Evolutionary conservation across 2,888 invertebrate genomes (phyloP).

Genomic region (Mycalesis mineus): DNA sequence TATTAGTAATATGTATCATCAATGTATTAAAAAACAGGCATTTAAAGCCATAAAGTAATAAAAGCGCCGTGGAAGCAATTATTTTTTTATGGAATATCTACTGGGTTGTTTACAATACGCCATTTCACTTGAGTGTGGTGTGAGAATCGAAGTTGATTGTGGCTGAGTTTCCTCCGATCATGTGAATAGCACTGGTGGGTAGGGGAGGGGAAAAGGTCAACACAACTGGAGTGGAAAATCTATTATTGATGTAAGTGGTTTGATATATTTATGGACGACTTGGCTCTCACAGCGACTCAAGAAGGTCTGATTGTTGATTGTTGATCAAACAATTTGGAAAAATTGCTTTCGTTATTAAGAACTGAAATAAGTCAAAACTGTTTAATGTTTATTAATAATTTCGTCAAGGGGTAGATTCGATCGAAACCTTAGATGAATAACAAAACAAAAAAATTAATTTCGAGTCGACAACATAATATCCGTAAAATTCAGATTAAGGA

Average conservation of each 20-base stretch:
- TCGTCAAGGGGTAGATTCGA: too few species aligned
- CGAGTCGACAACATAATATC: too few species aligned
- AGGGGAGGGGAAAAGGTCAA: slow-evolving; percentile 5
- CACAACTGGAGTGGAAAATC: slow-evolving; percentile 6
- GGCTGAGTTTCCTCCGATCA: slow-evolving; percentile 9
- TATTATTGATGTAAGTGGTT: slow-evolving; percentile 5
- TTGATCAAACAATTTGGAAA: not conserved
- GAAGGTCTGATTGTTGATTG: not conserved
- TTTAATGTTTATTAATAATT: too few species aligned
- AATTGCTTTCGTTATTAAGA: too few species aligned
- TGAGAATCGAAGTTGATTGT: slow-evolving; percentile 10
- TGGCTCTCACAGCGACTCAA: not conserved
- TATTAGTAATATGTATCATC: too few species aligned
- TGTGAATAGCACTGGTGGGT: slow-evolving; percentile 12
- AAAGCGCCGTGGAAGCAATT: not conserved
- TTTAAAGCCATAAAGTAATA: too few species aligned
- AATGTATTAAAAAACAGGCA: too few species aligned
- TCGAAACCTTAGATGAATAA: too few species aligned
- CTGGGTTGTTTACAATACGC: slow-evolving; percentile 10
- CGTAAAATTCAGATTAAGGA: too few species aligned
- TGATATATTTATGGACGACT: not conserved
- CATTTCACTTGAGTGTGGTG: slow-evolving; percentile 12
- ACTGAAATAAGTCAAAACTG: too few species aligned
- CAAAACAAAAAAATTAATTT: too few species aligned
- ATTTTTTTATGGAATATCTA: slow-evolving; percentile 2